phyloP scores from a whole-genome alignment of 2,888 invertebrate genomes.

The Sesia apiformis region DNA sequence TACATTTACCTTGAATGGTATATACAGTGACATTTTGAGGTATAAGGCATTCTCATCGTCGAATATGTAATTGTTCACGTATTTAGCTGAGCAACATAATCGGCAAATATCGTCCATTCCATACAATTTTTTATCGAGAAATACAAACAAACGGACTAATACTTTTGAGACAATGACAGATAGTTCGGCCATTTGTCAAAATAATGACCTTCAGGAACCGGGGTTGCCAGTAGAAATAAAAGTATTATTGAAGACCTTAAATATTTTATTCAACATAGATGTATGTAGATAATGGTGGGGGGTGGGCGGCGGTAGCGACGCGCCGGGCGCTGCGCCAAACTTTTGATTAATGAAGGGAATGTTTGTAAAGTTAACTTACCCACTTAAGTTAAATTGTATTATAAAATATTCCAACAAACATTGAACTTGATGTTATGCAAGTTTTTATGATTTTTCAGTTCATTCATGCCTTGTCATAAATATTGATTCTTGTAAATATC shows the following conservation, averaged over 20 bases:
- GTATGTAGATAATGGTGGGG: constrained; percentile 20
- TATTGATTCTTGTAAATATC: neutral
- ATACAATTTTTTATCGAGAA: neutral
- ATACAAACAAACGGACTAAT: constrained; percentile 24
- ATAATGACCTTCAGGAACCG: constrained; percentile 38
- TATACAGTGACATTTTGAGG: constrained; percentile 80
- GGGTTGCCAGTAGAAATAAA: constrained; percentile 36
- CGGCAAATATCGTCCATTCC: constrained; percentile 60
- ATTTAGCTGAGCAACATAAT: constrained; percentile 62
- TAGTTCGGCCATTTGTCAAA: constrained; percentile 54
- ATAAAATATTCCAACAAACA: constrained; percentile 55
- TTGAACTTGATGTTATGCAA: constrained; percentile 11
- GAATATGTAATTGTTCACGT: constrained; percentile 80
- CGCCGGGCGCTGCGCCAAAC: constrained; percentile 65
- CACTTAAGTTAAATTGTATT: constrained; percentile 40
- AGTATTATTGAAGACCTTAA: constrained; percentile 47
- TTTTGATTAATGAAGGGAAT: constrained; percentile 73
- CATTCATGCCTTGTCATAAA: neutral
- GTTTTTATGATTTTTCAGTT: neutral
- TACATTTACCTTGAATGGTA: constrained; percentile 80
- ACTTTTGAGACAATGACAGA: constrained; percentile 48
- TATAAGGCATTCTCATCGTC: constrained; percentile 80
- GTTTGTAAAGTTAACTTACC: constrained; percentile 64
- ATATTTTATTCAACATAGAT: constrained; percentile 11
- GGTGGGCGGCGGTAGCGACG: constrained; percentile 35